Percentiles rank a stretch among this genome's conserved stretches.
Conservation (phyloP, 1,140 invertebrate species). For the Latrodectus geometricus region DNA sequence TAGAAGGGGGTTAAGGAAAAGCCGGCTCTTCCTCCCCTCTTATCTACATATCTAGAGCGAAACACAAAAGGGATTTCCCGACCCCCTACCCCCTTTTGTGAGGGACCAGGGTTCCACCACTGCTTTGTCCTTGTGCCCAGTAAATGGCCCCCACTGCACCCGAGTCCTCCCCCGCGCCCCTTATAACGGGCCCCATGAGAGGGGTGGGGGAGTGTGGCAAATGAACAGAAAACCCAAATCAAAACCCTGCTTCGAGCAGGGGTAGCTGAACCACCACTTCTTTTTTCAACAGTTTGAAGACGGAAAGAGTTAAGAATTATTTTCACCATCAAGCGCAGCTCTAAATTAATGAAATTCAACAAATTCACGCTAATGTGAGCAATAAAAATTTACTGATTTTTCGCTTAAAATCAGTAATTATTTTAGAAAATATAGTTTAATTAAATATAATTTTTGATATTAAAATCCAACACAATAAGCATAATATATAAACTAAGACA, state of each 20-base stretch:
- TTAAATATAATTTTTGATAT: too few relatives aligned
- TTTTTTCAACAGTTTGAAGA: too few relatives aligned
- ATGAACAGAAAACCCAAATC: neutral
- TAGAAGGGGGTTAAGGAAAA: constrained; percentile 6
- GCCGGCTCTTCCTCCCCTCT: neutral
- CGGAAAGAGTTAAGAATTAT: too few relatives aligned
- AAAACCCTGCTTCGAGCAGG: neutral
- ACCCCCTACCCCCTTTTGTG: constrained; percentile 3
- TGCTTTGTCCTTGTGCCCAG: constrained; percentile 32
- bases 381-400: too few relatives aligned
- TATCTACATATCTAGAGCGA: neutral
- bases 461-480: too few relatives aligned
- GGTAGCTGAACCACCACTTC: too few relatives aligned
- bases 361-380: too few relatives aligned
- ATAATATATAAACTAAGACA: too few relatives aligned
- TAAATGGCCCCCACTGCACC: constrained; percentile 26
- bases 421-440: too few relatives aligned
- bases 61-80: constrained; percentile 2
- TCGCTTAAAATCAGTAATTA: too few relatives aligned
- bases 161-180: constrained; percentile 11
- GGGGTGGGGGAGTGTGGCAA: neutral
- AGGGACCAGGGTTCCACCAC: constrained; percentile 10
- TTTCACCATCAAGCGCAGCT: too few relatives aligned
- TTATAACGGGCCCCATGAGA: neutral
- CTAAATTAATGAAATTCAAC: too few relatives aligned